phyloP scores from a whole-genome alignment of 1,140 invertebrate species.

The Drosophila baimaii region DNA sequence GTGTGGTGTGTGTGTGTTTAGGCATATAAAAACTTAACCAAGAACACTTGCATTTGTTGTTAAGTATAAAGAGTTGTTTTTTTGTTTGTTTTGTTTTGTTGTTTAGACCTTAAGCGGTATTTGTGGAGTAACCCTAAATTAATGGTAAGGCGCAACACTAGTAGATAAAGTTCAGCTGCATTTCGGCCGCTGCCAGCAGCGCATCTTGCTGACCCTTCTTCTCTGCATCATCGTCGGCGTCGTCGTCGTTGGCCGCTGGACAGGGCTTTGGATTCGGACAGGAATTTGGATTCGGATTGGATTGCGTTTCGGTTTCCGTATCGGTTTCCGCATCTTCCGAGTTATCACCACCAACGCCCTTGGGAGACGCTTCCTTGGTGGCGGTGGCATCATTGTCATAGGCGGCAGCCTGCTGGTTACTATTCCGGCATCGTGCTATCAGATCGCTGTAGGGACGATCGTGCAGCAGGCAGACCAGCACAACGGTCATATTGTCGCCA shows the following conservation, averaged over 20 bases:
- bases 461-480: slow-evolving; percentile 93
- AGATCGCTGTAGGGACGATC: slow-evolving; percentile 90
- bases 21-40: slow-evolving; percentile 56
- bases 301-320: slow-evolving; percentile 32
- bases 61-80: slow-evolving; percentile 57
- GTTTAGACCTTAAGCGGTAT: slow-evolving; percentile 35
- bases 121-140: slow-evolving; percentile 55
- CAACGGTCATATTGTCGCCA: slow-evolving; percentile 99
- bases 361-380: slow-evolving; percentile 10
- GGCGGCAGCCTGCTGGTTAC: slow-evolving; percentile 25
- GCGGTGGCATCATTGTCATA: slow-evolving; percentile 3
- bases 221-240: slow-evolving; percentile 13
- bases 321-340: slow-evolving; percentile 32
- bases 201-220: slow-evolving; percentile 47
- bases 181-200: slow-evolving; percentile 71
- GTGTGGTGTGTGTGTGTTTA: slow-evolving; percentile 29
- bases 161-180: slow-evolving; percentile 55
- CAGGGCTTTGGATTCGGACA: slow-evolving; percentile 1
- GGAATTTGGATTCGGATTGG: slow-evolving; percentile 34
- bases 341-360: slow-evolving; percentile 24
- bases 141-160: slow-evolving; percentile 63
- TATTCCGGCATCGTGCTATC: slow-evolving; percentile 83
- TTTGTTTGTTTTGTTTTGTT: background rate
- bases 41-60: slow-evolving; percentile 45
- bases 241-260: background rate